Percentiles rank a stretch among this genome's conserved stretches.
These are phyloP conservation scores for Intellagama lesueurii DNA, from an alignment of 2,797 vertebrate genomes.

Conservation along the genomic window DNA sequence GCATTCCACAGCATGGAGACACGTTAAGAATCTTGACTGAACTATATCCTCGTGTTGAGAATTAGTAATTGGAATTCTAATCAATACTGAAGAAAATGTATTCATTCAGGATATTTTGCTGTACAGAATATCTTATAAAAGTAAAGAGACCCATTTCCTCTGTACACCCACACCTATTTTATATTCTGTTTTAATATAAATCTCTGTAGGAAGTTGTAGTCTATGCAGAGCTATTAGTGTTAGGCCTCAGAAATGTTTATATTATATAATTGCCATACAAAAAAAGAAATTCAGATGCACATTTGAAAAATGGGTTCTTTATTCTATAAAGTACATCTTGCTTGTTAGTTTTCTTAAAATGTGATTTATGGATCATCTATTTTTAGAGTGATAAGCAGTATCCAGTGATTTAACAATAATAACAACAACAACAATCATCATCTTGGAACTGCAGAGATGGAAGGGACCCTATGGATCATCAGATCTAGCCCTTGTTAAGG, in stretches of 20 bases:
- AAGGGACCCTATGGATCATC: too few species aligned
- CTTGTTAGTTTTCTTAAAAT: background rate
- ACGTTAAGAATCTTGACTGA: slow-evolving; percentile 42
- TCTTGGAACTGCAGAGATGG: too few species aligned
- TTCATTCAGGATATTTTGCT: slow-evolving; percentile 25
- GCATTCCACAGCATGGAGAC: slow-evolving; percentile 46
- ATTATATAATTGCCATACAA: background rate
- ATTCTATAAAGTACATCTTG: background rate
- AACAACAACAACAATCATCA: too few species aligned
- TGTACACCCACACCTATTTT: slow-evolving; percentile 28
- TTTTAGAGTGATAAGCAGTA: background rate
- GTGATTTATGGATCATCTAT: background rate
- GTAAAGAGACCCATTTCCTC: slow-evolving; percentile 50
- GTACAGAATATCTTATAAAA: slow-evolving; percentile 50
- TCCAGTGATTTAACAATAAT: background rate
- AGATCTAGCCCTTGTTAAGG: too few species aligned
- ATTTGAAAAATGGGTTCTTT: background rate
- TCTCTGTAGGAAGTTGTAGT: slow-evolving; percentile 5
- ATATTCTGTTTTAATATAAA: slow-evolving; percentile 4
- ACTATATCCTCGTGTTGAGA: slow-evolving; percentile 53
- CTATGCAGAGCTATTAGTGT: background rate
- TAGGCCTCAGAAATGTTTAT: background rate
- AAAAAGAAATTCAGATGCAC: background rate
- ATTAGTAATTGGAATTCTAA: slow-evolving; percentile 59
- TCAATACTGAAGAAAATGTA: slow-evolving; percentile 56